Evolutionary conservation across 2,113 vertebrate species (phyloP), one percentile per base, ranked within the genome.

Genomic region (Anhinga anhinga): DNA sequence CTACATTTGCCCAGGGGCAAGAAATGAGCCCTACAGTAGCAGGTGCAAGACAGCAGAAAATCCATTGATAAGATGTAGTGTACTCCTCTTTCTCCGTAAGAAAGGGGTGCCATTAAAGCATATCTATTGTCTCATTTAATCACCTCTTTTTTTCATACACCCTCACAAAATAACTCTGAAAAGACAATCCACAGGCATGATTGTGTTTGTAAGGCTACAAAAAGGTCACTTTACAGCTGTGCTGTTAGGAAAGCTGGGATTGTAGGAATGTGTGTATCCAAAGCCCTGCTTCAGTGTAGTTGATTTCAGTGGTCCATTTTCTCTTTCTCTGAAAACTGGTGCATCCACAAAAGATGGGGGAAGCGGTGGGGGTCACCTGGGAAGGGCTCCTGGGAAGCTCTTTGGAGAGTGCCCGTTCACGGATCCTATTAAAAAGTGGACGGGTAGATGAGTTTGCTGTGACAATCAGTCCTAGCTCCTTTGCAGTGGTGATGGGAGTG

Each of bases 181-280:
- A 94, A 94, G 89, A 96, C 96, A 92, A 94, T 95, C 82, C 79
- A 63, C 78, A 90, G 73, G 62, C 91, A 56, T 63, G 87, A 93
- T 81, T 96, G 89, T 82, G 74, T 95, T 96, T 95, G 89, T 90
- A 91, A 88, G 91, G 82, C 87, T 86, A 59, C 86, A 20, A 19
- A 88, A 95, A 88, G 95, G 95, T 95, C 93, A 85, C 82, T n/a
- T 69, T 94, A 95, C 93, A 97, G 84, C 93, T 94, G 91, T 95
- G 91, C 93, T 88, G 73, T 78, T 86, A 69, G n/a, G 49, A 85
- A 95, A 63, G 82, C 34, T 2, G 76, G 67, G 76, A 90, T 23
- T 95, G 87, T 74, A 70, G 94, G 85, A 96, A 90, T 71, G 71
- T 49, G 67, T 44, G 30, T 66, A 76, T 90, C 88, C 77, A 82